These are phyloP conservation scores for Dinothrombium tinctorium DNA, from an alignment of 1,140 invertebrate species.

Conservation along the genomic window DNA sequence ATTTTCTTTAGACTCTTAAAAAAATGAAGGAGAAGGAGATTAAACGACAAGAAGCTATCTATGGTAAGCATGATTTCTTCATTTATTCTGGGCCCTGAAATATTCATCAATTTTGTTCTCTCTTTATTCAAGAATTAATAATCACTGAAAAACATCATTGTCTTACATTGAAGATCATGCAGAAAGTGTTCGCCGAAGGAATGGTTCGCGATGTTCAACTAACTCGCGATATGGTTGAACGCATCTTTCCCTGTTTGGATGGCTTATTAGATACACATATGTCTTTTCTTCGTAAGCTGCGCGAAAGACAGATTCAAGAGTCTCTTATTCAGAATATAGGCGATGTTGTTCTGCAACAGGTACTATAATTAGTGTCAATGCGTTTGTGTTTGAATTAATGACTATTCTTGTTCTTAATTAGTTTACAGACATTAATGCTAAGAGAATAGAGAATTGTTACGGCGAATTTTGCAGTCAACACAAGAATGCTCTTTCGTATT, in stretches of 20 bases:
- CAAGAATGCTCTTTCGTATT: conserved; percentile 26
- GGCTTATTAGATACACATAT: conserved; percentile 69
- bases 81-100: not conserved
- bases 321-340: conserved; percentile 54
- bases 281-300: conserved; percentile 38
- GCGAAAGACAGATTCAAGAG: conserved; percentile 41
- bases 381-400: not conserved
- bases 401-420: conserved; percentile 12
- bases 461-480: conserved; percentile 78
- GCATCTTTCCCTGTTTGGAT: conserved; percentile 63
- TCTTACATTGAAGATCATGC: conserved; percentile 71
- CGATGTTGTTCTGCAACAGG: conserved; percentile 60
- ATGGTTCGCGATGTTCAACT: conserved; percentile 47
- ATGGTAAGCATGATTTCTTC: conserved; percentile 19
- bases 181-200: conserved; percentile 31
- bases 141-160: conserved; percentile 89
- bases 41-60: conserved; percentile 77
- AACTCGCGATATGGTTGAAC: conserved; percentile 37
- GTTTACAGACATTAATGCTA: conserved; percentile 21
- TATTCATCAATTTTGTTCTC: not conserved
- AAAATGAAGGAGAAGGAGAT: conserved; percentile 56
- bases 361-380: conserved; percentile 6
- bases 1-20: conserved; percentile 32
- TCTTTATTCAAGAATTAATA: conserved; percentile 43
- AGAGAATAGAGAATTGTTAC: conserved; percentile 30